phyloP scores from a whole-genome alignment of 2,113 vertebrate species.

The Serinus canaria region DNA sequence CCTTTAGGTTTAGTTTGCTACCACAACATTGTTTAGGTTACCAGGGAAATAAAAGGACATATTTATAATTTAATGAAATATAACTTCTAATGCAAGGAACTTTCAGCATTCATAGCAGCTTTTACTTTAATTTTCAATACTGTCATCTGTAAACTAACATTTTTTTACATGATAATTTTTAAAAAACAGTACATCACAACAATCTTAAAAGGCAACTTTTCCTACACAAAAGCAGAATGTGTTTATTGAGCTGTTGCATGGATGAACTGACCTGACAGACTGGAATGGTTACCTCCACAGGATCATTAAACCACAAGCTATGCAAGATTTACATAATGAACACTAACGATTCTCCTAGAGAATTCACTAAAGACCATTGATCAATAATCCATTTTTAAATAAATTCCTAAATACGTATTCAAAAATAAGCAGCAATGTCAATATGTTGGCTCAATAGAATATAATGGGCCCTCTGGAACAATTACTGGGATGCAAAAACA shows the following conservation, averaged over 20 bases:
- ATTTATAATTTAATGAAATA: neutral
- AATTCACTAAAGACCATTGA: neutral
- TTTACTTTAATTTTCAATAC: neutral
- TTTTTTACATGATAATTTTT: neutral
- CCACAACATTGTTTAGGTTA: neutral
- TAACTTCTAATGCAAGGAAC: neutral
- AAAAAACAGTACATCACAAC: neutral
- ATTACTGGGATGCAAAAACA: neutral
- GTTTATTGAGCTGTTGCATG: neutral
- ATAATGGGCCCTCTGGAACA: neutral
- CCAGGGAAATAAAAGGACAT: accelerated
- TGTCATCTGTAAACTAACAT: neutral
- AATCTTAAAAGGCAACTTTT: neutral
- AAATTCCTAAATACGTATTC: neutral
- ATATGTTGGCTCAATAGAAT: neutral
- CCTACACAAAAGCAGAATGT: neutral
- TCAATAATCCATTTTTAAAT: neutral
- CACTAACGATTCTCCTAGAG: neutral
- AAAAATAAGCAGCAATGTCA: neutral
- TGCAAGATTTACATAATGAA: neutral
- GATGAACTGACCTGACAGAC: neutral
- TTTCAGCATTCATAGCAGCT: neutral
- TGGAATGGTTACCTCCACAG: neutral
- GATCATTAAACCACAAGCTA: neutral
- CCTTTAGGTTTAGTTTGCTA: neutral